Evolutionary conservation across 1,140 invertebrate genomes (phyloP).

Genomic region (Dryas iulia): DNA sequence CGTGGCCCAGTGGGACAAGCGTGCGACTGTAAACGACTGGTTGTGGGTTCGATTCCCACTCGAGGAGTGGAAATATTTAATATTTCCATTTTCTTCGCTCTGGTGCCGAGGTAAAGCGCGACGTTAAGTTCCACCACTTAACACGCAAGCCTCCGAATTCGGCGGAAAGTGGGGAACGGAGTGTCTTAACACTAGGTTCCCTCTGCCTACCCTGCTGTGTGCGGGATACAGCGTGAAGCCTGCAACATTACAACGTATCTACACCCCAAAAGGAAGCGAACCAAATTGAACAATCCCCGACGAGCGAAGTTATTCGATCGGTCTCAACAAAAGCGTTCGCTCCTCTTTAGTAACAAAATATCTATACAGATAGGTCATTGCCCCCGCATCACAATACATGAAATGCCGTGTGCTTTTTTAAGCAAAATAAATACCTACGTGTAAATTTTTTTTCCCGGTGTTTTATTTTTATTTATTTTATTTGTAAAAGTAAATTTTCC

Average conservation of each 20-base stretch:
- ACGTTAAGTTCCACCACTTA: too few species aligned
- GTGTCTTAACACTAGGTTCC: too few species aligned
- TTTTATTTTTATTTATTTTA: slow-evolving; percentile 14
- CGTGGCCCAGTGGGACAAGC: too few species aligned
- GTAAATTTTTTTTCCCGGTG: slow-evolving; percentile 27
- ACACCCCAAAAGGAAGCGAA: not conserved
- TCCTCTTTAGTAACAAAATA: slow-evolving; percentile 1
- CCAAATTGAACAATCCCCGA: not conserved
- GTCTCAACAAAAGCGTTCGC: not conserved
- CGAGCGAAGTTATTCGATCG: not conserved
- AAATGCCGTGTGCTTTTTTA: slow-evolving; percentile 15
- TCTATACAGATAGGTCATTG: slow-evolving; percentile 1
- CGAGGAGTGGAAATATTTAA: too few species aligned
- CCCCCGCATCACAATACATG: not conserved
- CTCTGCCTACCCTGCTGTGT: not conserved
- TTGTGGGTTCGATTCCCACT: too few species aligned
- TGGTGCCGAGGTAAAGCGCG: too few species aligned
- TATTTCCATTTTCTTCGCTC: too few species aligned
- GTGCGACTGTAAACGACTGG: too few species aligned
- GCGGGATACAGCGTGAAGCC: not conserved
- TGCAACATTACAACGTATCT: not conserved
- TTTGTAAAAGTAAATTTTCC: slow-evolving; percentile 39
- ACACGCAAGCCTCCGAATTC: too few species aligned
- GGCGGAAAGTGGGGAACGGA: too few species aligned
- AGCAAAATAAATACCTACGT: slow-evolving; percentile 25